A percentile compares a stretch with the other conserved stretches of the same genome.
These are phyloP conservation scores for Peribatodes rhomboidaria DNA, from an alignment of 2,888 invertebrate species.

Conservation along the genomic window DNA sequence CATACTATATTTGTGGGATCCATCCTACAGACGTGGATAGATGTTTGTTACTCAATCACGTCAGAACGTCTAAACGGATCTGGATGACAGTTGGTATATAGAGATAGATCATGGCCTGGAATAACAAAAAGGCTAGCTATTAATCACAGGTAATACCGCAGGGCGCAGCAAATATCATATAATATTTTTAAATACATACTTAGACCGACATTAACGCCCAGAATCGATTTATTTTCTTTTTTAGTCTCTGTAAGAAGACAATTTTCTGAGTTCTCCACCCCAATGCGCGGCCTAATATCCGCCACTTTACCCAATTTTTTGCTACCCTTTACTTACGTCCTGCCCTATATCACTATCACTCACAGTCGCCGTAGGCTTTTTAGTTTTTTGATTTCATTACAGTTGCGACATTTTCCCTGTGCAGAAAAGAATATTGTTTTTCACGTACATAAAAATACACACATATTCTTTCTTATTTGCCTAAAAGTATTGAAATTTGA, in stretches of 20 bases:
- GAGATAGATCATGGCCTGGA: no score
- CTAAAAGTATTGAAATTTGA: no score
- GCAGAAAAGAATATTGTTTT: not conserved
- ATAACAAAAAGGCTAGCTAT: no score
- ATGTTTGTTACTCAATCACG: no score
- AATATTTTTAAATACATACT: no score
- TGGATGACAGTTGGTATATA: no score
- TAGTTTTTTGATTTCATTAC: conserved; percentile 20
- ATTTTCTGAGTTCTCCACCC: conserved; percentile 13
- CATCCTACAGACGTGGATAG: no score
- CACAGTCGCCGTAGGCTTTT: conserved; percentile 14
- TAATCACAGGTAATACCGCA: no score
- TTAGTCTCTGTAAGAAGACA: conserved; percentile 5
- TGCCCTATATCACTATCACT: conserved; percentile 27
- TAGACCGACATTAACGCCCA: no score
- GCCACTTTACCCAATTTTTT: conserved; percentile 36
- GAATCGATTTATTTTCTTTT: conserved; percentile 6
- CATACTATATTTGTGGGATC: no score
- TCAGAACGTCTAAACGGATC: no score
- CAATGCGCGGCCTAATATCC: conserved; percentile 25
- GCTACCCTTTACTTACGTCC: conserved; percentile 25
- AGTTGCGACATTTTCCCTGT: conserved; percentile 7
- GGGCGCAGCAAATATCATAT: no score
- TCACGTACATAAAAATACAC: not conserved
- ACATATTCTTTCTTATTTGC: not conserved